Evolutionary conservation across 2,888 invertebrate genomes (phyloP), one percentile per base, ranked within the genome.

Genomic region (Tetrapedia diversipes): DNA sequence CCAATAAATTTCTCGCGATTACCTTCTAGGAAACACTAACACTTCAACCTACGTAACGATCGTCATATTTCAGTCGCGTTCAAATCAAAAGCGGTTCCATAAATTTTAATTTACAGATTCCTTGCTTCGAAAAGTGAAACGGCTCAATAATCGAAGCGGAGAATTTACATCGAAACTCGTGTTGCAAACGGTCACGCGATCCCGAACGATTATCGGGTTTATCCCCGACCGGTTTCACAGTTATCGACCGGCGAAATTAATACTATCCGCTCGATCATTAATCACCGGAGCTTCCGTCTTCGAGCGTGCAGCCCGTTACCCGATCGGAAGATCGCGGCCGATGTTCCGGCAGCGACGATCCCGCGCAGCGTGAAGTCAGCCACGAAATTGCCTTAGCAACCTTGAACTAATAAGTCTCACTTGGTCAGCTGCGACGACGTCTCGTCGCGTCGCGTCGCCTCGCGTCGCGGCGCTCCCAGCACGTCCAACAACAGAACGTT

Each of bases 391-490:
- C 74, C 69, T 74, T 56, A 43, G 66, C 67, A 79, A 79, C 79
- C 79, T 79, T 79, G 79, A 79, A 79, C 79, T 70, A 79, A 79
- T 79, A 79, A 79, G 67, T 69, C 69, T 66, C 61, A 66, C 72
- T 24, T 61, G 39, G 66, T 54, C 66, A 54, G 66, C 63, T 77
- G 60, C 67, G 71, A 47, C 67, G 71, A 71, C 71, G 71, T 43
- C 32, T 7, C 32, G 32, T 37, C 54, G 65, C 54, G 78, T 45
- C 77, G 71, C 71, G n/a, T n/a, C n/a, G n/a, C n/a, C n/a, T n/a
- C 32, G 32, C 32, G 32, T 37, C 54, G 65, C 54, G 78, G 51
- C 77, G 71, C 71, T 77, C 53, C 77, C 47, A 45, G 41, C 11
- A 27, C 41, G 43, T 78, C 64, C 4, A 66, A 57, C 37, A 47